Conservation (phyloP, 1,140 invertebrate species). For the Halyomorpha halys region DNA sequence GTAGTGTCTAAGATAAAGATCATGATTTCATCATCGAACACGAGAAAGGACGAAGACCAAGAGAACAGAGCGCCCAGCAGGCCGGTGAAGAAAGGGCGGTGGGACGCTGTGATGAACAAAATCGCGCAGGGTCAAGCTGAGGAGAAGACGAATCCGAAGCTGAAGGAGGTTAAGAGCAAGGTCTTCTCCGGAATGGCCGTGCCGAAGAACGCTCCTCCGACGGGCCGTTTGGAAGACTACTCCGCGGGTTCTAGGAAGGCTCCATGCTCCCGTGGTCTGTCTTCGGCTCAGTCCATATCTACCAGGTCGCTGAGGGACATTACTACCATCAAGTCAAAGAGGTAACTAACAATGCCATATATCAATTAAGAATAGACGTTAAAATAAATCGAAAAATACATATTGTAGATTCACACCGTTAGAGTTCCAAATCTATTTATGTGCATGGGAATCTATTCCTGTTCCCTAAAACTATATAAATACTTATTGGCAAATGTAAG, state of each 20-base stretch:
- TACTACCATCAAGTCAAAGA: slow-evolving; percentile 28
- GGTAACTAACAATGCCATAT: slow-evolving; percentile 18
- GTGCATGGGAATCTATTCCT: too few relatives aligned
- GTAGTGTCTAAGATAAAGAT: slow-evolving; percentile 62
- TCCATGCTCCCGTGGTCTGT: slow-evolving; percentile 23
- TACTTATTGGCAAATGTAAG: too few relatives aligned
- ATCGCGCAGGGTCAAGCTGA: slow-evolving; percentile 60
- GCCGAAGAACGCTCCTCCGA: slow-evolving; percentile 6
- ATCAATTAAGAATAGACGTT: too few relatives aligned
- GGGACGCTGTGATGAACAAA: slow-evolving; percentile 73
- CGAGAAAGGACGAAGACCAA: slow-evolving; percentile 39
- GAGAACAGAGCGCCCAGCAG: slow-evolving; percentile 31
- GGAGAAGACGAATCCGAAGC: slow-evolving; percentile 48
- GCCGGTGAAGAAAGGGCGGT: slow-evolving; percentile 39
- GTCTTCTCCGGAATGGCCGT: slow-evolving; percentile 38
- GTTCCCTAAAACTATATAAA: too few relatives aligned
- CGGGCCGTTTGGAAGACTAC: background rate
- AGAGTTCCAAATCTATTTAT: too few relatives aligned
- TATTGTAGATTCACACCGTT: too few relatives aligned
- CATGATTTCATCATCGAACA: slow-evolving; percentile 45
- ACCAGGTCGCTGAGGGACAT: slow-evolving; percentile 31
- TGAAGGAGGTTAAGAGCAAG: slow-evolving; percentile 70
- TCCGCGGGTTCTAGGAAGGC: slow-evolving; percentile 14
- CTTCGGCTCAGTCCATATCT: slow-evolving; percentile 28
- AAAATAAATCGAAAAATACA: too few relatives aligned